Percentiles rank a stretch among this genome's conserved stretches.
Evolutionary conservation across 1,140 invertebrate genomes (phyloP).

Genomic region (Drosophila neocordata): DNA sequence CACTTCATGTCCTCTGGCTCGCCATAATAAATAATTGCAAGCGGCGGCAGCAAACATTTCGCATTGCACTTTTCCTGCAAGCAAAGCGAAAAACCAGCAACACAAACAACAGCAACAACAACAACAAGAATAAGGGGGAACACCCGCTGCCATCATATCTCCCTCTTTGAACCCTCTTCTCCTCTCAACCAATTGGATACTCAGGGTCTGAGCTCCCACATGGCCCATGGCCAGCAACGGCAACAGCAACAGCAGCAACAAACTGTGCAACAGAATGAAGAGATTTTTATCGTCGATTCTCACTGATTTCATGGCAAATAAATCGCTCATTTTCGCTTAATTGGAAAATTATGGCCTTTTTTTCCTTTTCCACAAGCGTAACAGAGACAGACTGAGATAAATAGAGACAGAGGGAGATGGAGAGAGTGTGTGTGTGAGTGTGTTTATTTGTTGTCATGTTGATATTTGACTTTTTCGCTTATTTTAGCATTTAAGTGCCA

Average conservation of each 20-base stretch:
- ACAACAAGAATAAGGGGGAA: too few relatives aligned
- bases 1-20: conserved; percentile 27
- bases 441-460: neutral
- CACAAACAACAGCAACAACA: conserved; percentile 42
- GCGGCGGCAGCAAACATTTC: conserved; percentile 68
- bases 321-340: conserved; percentile 83
- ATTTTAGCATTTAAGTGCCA: conserved; percentile 37
- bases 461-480: conserved; percentile 31
- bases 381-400: neutral
- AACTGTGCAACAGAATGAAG: conserved; percentile 75
- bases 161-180: neutral
- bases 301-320: conserved; percentile 83
- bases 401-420: neutral
- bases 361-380: neutral
- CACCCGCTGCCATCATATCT: neutral
- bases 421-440: conserved; percentile 31
- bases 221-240: conserved; percentile 18
- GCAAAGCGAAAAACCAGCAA: conserved; percentile 68
- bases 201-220: neutral
- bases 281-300: conserved; percentile 83
- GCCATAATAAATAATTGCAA: conserved; percentile 79
- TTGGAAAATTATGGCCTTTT: conserved; percentile 83
- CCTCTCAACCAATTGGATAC: neutral
- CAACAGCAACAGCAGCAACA: neutral
- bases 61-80: conserved; percentile 74